These are phyloP conservation scores for Lapara coniferarum DNA, from an alignment of 2,888 invertebrate genomes.

Conservation along the genomic window DNA sequence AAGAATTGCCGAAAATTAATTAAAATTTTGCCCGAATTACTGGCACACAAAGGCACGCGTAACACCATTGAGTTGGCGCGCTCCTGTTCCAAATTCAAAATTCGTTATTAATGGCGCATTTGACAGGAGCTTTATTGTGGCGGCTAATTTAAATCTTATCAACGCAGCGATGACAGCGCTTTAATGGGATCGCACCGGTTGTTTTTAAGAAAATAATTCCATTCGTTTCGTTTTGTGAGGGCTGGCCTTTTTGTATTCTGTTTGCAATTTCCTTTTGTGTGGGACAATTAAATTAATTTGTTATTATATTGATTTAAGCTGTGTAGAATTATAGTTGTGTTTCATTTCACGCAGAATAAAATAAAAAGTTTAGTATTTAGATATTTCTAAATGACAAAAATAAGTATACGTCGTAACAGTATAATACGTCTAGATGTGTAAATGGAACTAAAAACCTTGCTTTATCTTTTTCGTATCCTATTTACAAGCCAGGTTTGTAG, in stretches of 20 bases:
- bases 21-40: constrained; percentile 15
- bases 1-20: neutral
- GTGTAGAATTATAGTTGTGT: neutral
- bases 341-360: constrained; percentile 1
- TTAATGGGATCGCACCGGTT: constrained; percentile 77
- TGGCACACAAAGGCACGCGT: constrained; percentile 37
- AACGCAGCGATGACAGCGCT: constrained; percentile 79
- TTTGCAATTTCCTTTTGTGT: constrained; percentile 51
- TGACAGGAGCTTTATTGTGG: constrained; percentile 82
- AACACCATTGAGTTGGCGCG: constrained; percentile 46
- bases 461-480: no score
- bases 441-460: no score
- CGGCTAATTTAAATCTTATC: constrained; percentile 83
- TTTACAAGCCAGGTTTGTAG: no score
- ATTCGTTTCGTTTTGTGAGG: constrained; percentile 44
- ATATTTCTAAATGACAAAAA: no score
- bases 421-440: no score
- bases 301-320: constrained; percentile 12
- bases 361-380: no score
- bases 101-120: constrained; percentile 79
- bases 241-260: constrained; percentile 36
- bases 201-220: constrained; percentile 72
- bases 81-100: constrained; percentile 80
- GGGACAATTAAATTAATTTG: constrained; percentile 33
- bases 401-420: no score